phyloP scores from a whole-genome alignment of 1,140 invertebrate species.

The Pygmarrhopalites habei region DNA sequence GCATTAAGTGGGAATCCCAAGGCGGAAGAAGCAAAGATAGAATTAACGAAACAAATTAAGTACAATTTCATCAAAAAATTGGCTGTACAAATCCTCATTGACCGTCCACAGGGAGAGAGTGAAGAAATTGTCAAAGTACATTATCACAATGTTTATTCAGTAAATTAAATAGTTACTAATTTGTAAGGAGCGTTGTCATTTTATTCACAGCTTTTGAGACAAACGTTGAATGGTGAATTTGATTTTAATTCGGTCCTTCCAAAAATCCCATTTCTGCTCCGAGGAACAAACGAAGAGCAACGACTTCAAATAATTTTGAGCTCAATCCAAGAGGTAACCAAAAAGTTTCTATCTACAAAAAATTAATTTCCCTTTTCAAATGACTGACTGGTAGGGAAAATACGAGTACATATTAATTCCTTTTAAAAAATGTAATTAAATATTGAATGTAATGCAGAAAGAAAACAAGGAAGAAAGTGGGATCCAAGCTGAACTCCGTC shows the following conservation, averaged over 20 bases:
- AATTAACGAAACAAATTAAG: conserved; percentile 23
- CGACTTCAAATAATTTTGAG: too few species aligned
- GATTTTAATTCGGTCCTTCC: conserved; percentile 35
- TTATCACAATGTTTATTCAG: not conserved
- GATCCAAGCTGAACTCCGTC: not conserved
- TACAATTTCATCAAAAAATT: conserved; percentile 35
- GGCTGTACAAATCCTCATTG: not conserved
- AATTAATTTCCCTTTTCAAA: not conserved
- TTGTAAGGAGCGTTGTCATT: not conserved
- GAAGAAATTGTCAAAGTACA: not conserved
- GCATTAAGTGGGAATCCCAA: conserved; percentile 17
- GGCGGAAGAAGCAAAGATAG: conserved; percentile 29
- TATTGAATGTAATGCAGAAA: not conserved
- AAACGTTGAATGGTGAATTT: conserved; percentile 34
- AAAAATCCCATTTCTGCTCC: conserved; percentile 28
- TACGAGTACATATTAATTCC: not conserved
- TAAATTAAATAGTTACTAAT: not conserved
- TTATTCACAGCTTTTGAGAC: too few species aligned
- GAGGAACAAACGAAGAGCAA: conserved; percentile 30
- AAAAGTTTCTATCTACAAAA: not conserved
- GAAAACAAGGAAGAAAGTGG: not conserved
- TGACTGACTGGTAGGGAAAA: too few species aligned
- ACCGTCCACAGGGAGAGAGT: too few species aligned
- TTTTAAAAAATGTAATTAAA: not conserved
- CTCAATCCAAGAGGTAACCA: conserved; percentile 13